These are phyloP conservation scores for Lapara coniferarum DNA, from an alignment of 2,888 invertebrate species.

Conservation along the genomic window DNA sequence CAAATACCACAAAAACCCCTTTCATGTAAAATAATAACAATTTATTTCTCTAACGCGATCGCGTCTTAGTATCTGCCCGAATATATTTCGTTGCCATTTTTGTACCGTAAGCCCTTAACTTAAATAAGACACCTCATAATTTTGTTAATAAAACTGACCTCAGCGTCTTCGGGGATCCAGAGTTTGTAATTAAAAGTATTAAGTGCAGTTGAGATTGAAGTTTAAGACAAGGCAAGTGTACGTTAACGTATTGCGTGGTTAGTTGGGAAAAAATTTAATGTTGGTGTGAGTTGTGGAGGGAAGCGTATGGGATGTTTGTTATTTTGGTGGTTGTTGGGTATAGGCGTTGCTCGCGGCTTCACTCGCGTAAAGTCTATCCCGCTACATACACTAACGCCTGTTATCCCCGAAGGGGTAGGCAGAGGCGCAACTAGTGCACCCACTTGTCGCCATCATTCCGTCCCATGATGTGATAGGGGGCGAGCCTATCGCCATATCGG, in stretches of 20 bases:
- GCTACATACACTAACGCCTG: no score
- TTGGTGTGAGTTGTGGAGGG: conserved; percentile 23
- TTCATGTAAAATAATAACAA: conserved; percentile 13
- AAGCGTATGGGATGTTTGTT: conserved; percentile 28
- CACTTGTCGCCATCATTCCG: no score
- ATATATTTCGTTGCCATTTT: conserved; percentile 19
- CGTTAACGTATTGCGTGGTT: conserved; percentile 43
- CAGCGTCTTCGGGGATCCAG: conserved; percentile 20
- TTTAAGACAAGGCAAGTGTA: conserved; percentile 48
- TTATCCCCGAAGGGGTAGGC: no score
- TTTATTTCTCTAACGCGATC: conserved; percentile 19
- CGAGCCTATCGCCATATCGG: no score
- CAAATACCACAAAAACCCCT: background rate
- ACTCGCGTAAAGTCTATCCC: no score
- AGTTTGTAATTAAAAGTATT: conserved; percentile 36
- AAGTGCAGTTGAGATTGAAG: conserved; percentile 47
- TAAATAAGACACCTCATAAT: conserved; percentile 19
- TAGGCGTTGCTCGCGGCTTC: no score
- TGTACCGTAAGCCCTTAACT: conserved; percentile 3
- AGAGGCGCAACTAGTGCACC: no score
- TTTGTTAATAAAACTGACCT: conserved; percentile 24
- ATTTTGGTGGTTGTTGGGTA: background rate
- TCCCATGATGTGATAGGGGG: no score
- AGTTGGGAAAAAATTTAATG: conserved; percentile 35
- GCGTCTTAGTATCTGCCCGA: background rate